Evolutionary conservation across 2,113 vertebrate genomes (phyloP).

Genomic region (Leiothrix lutea): DNA sequence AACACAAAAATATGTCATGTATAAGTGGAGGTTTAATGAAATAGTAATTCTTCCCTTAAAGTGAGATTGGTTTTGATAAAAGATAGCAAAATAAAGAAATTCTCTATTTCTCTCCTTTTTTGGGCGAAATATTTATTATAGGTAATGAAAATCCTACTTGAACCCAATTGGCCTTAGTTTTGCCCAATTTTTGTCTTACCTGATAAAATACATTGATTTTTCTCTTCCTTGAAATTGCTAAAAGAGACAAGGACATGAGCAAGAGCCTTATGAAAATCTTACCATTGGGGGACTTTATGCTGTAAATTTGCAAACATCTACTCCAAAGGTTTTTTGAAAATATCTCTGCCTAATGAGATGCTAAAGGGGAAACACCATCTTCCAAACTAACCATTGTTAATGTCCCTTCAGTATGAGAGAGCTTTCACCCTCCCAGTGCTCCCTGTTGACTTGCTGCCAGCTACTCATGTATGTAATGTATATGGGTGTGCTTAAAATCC

Average conservation of each 20-base stretch:
- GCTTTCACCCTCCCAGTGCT: background rate
- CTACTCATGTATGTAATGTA: constrained; percentile 10
- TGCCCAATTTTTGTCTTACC: background rate
- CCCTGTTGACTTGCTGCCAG: constrained; percentile 32
- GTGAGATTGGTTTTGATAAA: background rate
- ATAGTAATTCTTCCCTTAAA: background rate
- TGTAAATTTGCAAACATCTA: background rate
- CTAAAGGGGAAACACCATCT: background rate
- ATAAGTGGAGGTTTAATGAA: background rate
- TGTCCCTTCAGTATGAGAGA: constrained; percentile 11
- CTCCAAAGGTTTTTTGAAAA: background rate
- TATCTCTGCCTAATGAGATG: constrained; percentile 27
- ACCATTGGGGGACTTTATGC: background rate
- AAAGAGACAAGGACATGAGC: background rate
- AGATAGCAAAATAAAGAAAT: background rate
- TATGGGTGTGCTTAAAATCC: constrained; percentile 14
- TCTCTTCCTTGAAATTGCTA: background rate
- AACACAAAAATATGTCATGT: background rate
- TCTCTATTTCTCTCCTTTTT: background rate
- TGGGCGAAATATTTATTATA: background rate
- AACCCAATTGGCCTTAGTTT: background rate
- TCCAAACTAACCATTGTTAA: constrained; percentile 28
- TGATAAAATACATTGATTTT: background rate
- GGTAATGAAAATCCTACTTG: background rate
- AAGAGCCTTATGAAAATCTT: background rate